Evolutionary conservation across 2,888 invertebrate genomes (phyloP).

Genomic region (Trichopria drosophilae): DNA sequence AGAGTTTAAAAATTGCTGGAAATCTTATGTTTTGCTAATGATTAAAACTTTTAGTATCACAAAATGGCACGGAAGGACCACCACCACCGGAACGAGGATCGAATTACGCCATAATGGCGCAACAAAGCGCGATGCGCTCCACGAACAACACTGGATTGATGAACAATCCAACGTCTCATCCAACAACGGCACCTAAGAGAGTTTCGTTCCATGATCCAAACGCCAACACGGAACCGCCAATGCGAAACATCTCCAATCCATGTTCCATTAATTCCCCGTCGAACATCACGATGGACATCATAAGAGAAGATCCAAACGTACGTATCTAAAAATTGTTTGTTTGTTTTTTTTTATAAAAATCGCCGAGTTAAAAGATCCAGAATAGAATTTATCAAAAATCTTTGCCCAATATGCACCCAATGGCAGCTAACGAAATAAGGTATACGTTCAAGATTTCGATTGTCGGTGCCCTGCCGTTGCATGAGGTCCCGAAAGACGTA

Average conservation of each 20-base stretch:
- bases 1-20: neutral
- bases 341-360: conserved; percentile 4
- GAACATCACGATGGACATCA: conserved; percentile 60
- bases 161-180: conserved; percentile 45
- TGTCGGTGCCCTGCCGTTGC: conserved; percentile 21
- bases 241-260: conserved; percentile 53
- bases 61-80: conserved; percentile 59
- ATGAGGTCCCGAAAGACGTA: conserved; percentile 23
- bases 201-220: conserved; percentile 74
- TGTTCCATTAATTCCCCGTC: conserved; percentile 53
- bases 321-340: conserved; percentile 55
- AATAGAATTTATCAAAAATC: conserved; percentile 36
- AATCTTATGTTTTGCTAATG: too few species aligned
- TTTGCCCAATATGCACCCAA: conserved; percentile 47
- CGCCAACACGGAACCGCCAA: conserved; percentile 49
- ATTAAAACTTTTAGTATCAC: conserved; percentile 46
- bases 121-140: conserved; percentile 61
- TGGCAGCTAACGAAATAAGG: conserved; percentile 51
- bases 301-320: conserved; percentile 82
- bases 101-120: conserved; percentile 83
- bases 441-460: conserved; percentile 39
- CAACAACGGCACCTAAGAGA: conserved; percentile 63
- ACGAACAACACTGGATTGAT: conserved; percentile 54
- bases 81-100: conserved; percentile 87
- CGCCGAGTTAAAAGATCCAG: conserved; percentile 1